Base-by-base conservation (phyloP, 2,797 vertebrate genomes). In the Chanos chanos region DNA sequence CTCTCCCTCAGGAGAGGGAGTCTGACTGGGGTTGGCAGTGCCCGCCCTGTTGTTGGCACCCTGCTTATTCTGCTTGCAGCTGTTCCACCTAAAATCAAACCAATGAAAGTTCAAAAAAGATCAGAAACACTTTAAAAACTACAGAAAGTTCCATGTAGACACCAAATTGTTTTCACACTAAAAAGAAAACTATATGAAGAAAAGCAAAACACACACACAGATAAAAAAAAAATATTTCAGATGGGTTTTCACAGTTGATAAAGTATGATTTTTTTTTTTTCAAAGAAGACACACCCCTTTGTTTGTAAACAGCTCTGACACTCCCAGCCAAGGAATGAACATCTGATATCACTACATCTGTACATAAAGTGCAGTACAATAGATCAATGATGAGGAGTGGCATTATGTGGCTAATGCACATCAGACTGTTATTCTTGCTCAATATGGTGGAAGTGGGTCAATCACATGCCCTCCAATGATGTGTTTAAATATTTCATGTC, bases 31-130 rank as follows among this genome's bases (percentile, higher is more conserved):
- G 61, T 85, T 86, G 62, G 86, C 87, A 0, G 93, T 90, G 65
- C 93, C 86, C 0, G 64, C 49, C 28, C 74, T 84, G 85, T 93
- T 97, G 82, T 94, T 93, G 73, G 92, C 92, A 0, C 90, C 94
- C 60, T 97, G 96, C 56, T 99, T 99, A 84, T 95, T 96, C 82
- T 97, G 90, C 61, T 99, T 98, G 72, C 94, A 99, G 88, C 89
- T 97, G 85, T 97, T 98, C 94, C 96, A 98, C 81, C 96, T 98
- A 66, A 12, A 50, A 54, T 27, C 25, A 21, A 48, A 41, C 16
- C 43, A 41, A 10, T 18, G 3, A 41, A 43, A 39, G 25, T 33
- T 50, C 15, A 27, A 7, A 48, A 48, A 7, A 7, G 28, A 28
- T 5, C 27, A 28, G 28, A 5, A 28, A 7, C 28, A 28, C 27